Evolutionary conservation across 2,113 vertebrate species (phyloP).

Genomic region (Protobothrops mucrosquamatus): DNA sequence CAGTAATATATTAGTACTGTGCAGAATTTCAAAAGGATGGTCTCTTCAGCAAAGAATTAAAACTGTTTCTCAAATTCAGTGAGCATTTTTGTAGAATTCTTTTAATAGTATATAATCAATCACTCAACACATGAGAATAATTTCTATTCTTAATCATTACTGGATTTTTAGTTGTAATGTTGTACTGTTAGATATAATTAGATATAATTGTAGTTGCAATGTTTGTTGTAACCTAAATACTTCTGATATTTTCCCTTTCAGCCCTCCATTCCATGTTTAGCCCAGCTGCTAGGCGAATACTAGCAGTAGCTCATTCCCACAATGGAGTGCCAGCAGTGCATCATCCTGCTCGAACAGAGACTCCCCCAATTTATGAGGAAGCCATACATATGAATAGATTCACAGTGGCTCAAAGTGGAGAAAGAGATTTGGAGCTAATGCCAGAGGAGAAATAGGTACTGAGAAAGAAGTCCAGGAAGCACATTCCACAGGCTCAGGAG

Average conservation of each 20-base stretch:
- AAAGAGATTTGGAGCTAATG: conserved; percentile 64
- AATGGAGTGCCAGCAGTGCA: conserved; percentile 23
- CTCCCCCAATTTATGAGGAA: conserved; percentile 74
- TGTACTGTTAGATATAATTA: not conserved
- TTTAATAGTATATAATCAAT: not conserved
- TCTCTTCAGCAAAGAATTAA: not conserved
- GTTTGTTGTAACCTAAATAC: not conserved
- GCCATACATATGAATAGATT: conserved; percentile 73
- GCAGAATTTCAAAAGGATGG: not conserved
- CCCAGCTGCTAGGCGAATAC: conserved; percentile 70
- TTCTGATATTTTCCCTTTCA: conserved; percentile 35
- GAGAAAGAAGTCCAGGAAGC: not conserved
- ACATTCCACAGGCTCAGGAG: not conserved
- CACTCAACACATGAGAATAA: not conserved
- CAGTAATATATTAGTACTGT: not conserved
- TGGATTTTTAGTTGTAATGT: not conserved
- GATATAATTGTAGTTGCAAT: not conserved
- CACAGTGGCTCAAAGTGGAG: conserved; percentile 62
- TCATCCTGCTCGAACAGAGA: conserved; percentile 41
- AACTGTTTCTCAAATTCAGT: not conserved
- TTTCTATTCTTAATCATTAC: too few species aligned
- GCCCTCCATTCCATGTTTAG: conserved; percentile 75
- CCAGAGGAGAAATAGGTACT: conserved; percentile 49
- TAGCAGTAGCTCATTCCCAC: conserved; percentile 70
- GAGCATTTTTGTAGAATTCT: not conserved